Evolutionary conservation across 35 echinoderm and acorn worm genomes (phyloP).

Genomic region (Ophiothrix spiculata): DNA sequence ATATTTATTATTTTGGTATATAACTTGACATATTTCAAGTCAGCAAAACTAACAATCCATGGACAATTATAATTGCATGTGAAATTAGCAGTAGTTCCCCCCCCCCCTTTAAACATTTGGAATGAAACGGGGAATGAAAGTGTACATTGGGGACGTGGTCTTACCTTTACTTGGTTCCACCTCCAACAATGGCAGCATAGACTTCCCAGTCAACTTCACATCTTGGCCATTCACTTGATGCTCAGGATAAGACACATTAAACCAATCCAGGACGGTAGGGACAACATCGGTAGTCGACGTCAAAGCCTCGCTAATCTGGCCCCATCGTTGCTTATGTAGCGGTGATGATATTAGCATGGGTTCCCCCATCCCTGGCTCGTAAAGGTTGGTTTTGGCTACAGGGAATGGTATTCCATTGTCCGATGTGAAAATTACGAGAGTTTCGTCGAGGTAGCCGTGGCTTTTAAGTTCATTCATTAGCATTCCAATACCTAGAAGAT

Average conservation of each 20-base stretch:
- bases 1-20: no score
- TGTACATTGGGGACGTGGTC: no score
- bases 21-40: no score
- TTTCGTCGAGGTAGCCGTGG: conserved; percentile 79
- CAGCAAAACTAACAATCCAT: no score
- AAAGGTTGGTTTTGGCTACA: conserved; percentile 97
- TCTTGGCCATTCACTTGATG: conserved; percentile 30
- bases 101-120: no score
- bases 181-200: conserved; percentile 56
- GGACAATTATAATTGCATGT: no score
- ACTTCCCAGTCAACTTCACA: conserved; percentile 68
- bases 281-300: conserved; percentile 83
- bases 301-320: conserved; percentile 75
- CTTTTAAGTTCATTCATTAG: conserved; percentile 63
- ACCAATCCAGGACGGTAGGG: conserved; percentile 94
- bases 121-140: no score
- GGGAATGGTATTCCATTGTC: conserved; percentile 99
- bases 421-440: conserved; percentile 79
- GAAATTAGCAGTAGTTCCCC: no score
- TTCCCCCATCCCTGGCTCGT: conserved; percentile 96
- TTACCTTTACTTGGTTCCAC: conserved; percentile 48
- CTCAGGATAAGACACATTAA: conserved; percentile 55
- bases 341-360: conserved; percentile 85
- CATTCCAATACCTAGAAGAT: conserved; percentile 71
- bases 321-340: conserved; percentile 56